phyloP scores from a whole-genome alignment of 2,888 invertebrate species.

The Apocheima hispidaria region DNA sequence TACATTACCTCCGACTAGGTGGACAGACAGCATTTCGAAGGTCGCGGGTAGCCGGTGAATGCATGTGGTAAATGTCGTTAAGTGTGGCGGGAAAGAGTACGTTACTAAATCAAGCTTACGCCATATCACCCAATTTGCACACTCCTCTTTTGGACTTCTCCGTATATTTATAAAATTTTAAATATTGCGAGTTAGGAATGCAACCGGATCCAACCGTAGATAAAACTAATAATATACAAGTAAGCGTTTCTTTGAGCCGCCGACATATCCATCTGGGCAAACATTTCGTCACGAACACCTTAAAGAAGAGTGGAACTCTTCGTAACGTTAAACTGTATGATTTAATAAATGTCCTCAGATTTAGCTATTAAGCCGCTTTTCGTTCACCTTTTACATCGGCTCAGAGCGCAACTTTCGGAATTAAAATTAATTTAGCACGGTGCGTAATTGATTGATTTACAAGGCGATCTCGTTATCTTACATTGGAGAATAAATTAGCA shows the following conservation, averaged over 20 bases:
- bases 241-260: constrained; percentile 9
- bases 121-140: background rate
- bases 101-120: background rate
- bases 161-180: constrained; percentile 9
- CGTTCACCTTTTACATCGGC: constrained; percentile 15
- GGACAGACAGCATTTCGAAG: no score
- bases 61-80: no score
- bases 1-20: no score
- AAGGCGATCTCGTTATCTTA: constrained; percentile 17
- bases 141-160: background rate
- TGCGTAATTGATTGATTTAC: constrained; percentile 39
- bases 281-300: constrained; percentile 32
- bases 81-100: no score
- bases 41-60: no score
- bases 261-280: constrained; percentile 31
- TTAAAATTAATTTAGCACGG: constrained; percentile 26
- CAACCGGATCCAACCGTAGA: constrained; percentile 19
- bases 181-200: constrained; percentile 16
- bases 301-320: background rate
- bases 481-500: constrained; percentile 23
- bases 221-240: constrained; percentile 18
- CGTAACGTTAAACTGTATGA: constrained; percentile 15
- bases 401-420: constrained; percentile 15
- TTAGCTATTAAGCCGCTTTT: constrained; percentile 31
- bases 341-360: constrained; percentile 36